phyloP scores from a whole-genome alignment of 2,797 vertebrate species.

The Parauchenoglanis punctatus region DNA sequence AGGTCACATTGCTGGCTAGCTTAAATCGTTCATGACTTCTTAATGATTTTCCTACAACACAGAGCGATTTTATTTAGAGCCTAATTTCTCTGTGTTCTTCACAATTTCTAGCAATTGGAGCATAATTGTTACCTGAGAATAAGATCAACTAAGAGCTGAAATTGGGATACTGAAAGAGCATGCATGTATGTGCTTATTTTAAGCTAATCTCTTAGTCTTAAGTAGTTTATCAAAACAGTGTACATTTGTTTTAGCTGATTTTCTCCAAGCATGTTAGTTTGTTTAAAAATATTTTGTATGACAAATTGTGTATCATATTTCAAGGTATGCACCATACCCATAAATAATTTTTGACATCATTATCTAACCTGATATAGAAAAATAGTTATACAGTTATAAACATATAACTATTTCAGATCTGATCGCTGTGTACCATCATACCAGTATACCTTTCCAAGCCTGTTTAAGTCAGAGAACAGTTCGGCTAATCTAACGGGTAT shows the following conservation, averaged over 20 bases:
- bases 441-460: background rate
- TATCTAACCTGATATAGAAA: background rate
- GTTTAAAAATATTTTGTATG: background rate
- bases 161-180: constrained; percentile 5
- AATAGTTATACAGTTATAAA: constrained; percentile 4
- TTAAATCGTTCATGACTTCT: constrained; percentile 59
- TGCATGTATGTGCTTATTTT: constrained; percentile 16
- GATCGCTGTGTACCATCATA: background rate
- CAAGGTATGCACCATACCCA: constrained; percentile 2
- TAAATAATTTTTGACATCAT: background rate
- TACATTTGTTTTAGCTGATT: background rate
- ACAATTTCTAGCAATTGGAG: constrained; percentile 18
- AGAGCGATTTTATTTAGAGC: constrained; percentile 19
- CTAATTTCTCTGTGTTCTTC: constrained; percentile 24
- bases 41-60: constrained; percentile 16
- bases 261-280: constrained; percentile 17
- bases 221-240: constrained; percentile 14
- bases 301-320: constrained; percentile 8
- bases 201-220: constrained; percentile 6
- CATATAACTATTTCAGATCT: constrained; percentile 2
- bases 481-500: background rate
- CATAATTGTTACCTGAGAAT: constrained; percentile 25
- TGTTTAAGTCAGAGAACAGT: background rate
- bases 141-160: constrained; percentile 30
- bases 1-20: constrained; percentile 73